These are phyloP conservation scores for Gallinago jamesoni DNA, from an alignment of 2,113 vertebrate genomes.

Conservation along the genomic window DNA sequence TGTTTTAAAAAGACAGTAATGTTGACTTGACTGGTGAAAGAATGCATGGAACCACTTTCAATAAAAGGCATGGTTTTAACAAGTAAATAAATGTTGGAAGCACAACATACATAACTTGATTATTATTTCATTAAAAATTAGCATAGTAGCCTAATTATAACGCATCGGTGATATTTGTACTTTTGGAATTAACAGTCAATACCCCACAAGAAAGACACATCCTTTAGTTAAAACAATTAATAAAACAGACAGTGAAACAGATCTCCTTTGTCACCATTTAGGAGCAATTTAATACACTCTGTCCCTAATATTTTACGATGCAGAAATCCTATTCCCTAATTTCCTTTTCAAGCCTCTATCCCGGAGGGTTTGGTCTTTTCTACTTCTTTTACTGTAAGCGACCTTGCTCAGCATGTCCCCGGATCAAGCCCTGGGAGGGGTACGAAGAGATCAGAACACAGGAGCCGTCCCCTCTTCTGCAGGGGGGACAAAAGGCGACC, in stretches of 20 bases:
- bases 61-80: slow-evolving; percentile 21
- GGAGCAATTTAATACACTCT: slow-evolving; percentile 44
- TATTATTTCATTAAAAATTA: slow-evolving; percentile 18
- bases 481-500: neutral
- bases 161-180: neutral
- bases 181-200: slow-evolving; percentile 34
- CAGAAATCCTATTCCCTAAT: slow-evolving; percentile 28
- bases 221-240: slow-evolving; percentile 72
- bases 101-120: neutral
- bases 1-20: slow-evolving; percentile 74
- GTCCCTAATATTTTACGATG: slow-evolving; percentile 36
- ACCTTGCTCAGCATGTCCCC: neutral
- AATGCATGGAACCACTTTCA: slow-evolving; percentile 45
- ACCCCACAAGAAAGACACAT: slow-evolving; percentile 2
- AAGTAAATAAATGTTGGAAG: slow-evolving; percentile 51
- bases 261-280: slow-evolving; percentile 67
- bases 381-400: neutral
- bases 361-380: neutral
- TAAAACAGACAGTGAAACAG: slow-evolving; percentile 70
- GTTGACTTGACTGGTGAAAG: slow-evolving; percentile 75
- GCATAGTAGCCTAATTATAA: neutral
- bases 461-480: neutral
- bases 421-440: neutral
- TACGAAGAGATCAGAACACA: neutral
- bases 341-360: neutral